Percentiles rank a stretch among this genome's conserved stretches.
phyloP scores from a whole-genome alignment of 92 coral and sea anemone genomes.

The Epizoanthus illoricatus region DNA sequence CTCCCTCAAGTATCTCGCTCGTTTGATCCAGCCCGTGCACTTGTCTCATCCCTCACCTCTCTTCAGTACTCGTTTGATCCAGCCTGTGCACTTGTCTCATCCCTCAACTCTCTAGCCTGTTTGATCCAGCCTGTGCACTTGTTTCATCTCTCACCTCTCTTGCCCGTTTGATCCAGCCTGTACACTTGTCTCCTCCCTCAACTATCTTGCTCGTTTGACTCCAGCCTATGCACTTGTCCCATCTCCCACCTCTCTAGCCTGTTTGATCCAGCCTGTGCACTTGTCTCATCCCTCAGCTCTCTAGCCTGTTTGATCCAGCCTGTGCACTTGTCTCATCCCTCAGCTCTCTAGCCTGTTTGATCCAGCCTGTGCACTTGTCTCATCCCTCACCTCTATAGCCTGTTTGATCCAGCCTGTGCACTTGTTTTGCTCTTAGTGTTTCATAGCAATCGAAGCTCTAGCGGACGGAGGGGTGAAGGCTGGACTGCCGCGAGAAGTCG shows the following conservation, averaged over 20 bases:
- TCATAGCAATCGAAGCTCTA: slow-evolving; percentile 58
- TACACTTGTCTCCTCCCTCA: too few relatives aligned
- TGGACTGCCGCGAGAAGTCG: slow-evolving; percentile 50
- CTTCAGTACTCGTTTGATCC: too few relatives aligned
- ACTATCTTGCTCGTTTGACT: too few relatives aligned
- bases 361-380: neutral
- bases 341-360: neutral
- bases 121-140: neutral
- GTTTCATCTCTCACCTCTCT: too few relatives aligned
- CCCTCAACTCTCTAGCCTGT: neutral
- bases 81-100: neutral
- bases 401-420: neutral
- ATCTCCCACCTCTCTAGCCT: too few relatives aligned
- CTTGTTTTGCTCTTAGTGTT: slow-evolving; percentile 26
- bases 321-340: too few relatives aligned
- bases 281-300: too few relatives aligned
- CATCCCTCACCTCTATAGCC: too few relatives aligned
- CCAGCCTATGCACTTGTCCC: too few relatives aligned
- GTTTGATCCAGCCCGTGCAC: neutral
- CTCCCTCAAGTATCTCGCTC: too few relatives aligned
- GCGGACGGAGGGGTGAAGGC: slow-evolving; percentile 65
- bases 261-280: neutral
- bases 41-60: too few relatives aligned
- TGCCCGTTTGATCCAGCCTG: neutral
- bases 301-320: neutral